Base-by-base conservation (phyloP, 2,113 vertebrate species). In the Pachypanchax playfairii region DNA sequence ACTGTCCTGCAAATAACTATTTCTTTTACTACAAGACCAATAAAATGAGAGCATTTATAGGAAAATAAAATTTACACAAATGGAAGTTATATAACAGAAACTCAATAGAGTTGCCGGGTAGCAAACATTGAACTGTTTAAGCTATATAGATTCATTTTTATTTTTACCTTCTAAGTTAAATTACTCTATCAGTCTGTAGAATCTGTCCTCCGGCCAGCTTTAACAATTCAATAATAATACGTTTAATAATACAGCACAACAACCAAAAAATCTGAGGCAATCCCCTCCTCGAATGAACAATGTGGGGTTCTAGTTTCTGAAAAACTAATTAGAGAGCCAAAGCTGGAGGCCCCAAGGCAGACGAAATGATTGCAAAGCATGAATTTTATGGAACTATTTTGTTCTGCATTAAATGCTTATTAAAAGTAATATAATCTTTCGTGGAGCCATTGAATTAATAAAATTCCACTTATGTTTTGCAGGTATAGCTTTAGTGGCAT, bases 221-320 rank as follows among this genome's bases (percentile, higher is more conserved):
- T 26, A 25, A 24, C 18, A 20, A 8, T 29, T 29, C 17, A 29
- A 49, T 60, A 75, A 68, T 25, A 35, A 50, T 6, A 36, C 39
- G 42, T 47, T 39, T 3, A 50, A 46, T 35, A 43, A 65, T 73
- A 73, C 65, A 38, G 58, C 42, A 22, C 20, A 57, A 63, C 14
- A 29, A 14, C 21, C 60, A 5, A 5, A 46, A 62, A 54, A 50
- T 33, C 31, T 14, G 5, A 57, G 53, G 31, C 24, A 55, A 43
- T 33, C 29, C 39, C 14, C 9, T 38, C 44, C 66, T 33, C 41
- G n/a, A n/a, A n/a, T n/a, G n/a, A 17, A 51, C 52, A 41, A 71
- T 18, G 43, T 72, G 65, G 76, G 80, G 73, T 83, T 86, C 83
- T 65, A 59, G 58, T 59, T 73, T 75, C 78, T 79, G 56, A 67